Percentiles rank a stretch among this genome's conserved stretches.
Conservation (phyloP, 2,797 vertebrate species). For the Crocidura indochinensis region DNA sequence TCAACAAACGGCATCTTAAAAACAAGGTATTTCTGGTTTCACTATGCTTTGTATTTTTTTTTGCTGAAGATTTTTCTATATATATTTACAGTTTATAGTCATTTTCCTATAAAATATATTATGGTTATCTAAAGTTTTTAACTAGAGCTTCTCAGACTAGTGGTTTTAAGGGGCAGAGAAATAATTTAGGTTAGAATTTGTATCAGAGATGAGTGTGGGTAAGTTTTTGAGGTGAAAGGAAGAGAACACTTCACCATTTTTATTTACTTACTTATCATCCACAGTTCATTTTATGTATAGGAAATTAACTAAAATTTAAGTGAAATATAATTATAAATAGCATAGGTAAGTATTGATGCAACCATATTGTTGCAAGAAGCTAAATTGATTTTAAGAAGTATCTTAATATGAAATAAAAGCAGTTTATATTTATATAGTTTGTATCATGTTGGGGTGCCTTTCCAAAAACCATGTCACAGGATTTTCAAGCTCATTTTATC, state of each 20-base stretch:
- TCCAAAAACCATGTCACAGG: not conserved
- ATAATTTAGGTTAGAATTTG: not conserved
- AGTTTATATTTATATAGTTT: not conserved
- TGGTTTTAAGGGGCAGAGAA: not conserved
- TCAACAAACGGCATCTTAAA: not conserved
- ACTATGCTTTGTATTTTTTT: slow-evolving; percentile 2
- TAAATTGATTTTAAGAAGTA: not conserved
- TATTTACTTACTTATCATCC: not conserved
- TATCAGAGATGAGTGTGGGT: not conserved
- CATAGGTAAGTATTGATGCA: not conserved
- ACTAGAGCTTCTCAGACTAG: not conserved
- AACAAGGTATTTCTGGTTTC: not conserved
- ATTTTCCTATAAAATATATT: not conserved
- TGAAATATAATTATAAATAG: not conserved
- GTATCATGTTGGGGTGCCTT: not conserved
- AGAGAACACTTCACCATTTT: not conserved
- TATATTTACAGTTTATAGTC: not conserved
- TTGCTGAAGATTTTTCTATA: not conserved
- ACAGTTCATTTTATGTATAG: not conserved
- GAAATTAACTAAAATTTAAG: slow-evolving; percentile 1
- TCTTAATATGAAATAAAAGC: not conserved
- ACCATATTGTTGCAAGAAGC: not conserved
- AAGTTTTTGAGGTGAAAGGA: not conserved
- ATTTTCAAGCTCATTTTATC: not conserved
- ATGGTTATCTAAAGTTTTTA: not conserved